phyloP scores from a whole-genome alignment of 2,797 vertebrate species.

The Schizopygopsis pylzovi region DNA sequence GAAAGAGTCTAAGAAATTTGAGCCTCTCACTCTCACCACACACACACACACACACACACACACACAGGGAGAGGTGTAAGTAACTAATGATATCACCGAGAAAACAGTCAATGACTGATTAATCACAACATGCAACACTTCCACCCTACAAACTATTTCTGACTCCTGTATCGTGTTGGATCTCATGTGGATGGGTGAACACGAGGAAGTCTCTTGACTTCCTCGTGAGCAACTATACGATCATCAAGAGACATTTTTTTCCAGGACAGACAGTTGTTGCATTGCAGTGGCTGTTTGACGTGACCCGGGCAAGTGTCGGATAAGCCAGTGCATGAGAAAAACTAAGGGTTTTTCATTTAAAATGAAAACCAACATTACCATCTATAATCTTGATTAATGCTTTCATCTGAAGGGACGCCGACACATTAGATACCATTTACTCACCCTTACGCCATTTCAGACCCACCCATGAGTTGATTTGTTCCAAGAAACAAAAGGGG shows the following conservation, averaged over 20 bases:
- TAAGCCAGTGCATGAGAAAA: background rate
- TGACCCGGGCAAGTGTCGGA: background rate
- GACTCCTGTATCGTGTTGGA: background rate
- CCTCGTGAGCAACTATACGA: background rate
- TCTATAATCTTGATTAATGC: background rate
- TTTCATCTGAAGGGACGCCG: background rate
- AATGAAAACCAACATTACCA: background rate
- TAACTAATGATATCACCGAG: conserved; percentile 6
- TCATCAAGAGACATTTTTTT: background rate
- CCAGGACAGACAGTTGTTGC: background rate
- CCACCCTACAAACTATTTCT: background rate
- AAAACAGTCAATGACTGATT: conserved; percentile 23
- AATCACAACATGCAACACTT: background rate
- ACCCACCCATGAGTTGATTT: background rate
- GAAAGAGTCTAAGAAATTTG: conserved; percentile 37
- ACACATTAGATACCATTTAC: background rate
- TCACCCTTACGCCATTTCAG: background rate
- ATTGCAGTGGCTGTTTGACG: background rate
- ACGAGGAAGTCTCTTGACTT: conserved; percentile 19
- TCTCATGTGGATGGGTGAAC: background rate
- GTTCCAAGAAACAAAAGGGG: background rate
- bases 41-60: background rate
- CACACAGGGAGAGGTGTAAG: background rate
- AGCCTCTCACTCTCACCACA: background rate
- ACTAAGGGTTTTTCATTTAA: background rate